Evolutionary conservation across 1,140 invertebrate species (phyloP).

Genomic region (Magallana ariakensis): DNA sequence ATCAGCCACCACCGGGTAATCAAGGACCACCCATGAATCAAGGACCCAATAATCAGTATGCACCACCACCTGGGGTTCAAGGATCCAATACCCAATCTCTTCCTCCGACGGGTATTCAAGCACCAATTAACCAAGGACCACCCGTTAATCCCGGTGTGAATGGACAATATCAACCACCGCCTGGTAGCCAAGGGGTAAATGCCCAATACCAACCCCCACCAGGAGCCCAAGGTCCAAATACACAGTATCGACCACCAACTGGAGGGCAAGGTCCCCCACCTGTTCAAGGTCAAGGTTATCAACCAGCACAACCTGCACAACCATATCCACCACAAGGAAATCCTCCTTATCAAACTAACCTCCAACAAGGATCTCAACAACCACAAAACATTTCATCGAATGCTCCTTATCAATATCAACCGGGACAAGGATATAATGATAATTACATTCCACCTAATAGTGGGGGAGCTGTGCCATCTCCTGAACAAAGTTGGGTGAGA

Average conservation of each 20-base stretch:
- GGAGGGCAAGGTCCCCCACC: background rate
- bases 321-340: background rate
- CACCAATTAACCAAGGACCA: background rate
- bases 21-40: background rate
- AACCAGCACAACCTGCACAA: background rate
- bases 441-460: background rate
- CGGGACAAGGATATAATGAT: slow-evolving; percentile 19
- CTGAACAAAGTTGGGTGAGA: background rate
- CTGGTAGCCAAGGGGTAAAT: background rate
- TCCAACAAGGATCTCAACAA: background rate
- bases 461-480: background rate
- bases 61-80: background rate
- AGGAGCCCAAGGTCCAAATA: background rate
- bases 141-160: background rate
- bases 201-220: background rate
- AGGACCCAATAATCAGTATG: background rate
- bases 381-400: background rate
- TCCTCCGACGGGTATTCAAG: background rate
- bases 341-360: background rate
- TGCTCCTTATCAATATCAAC: slow-evolving; percentile 16
- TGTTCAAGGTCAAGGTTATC: background rate
- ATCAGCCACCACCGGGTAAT: background rate
- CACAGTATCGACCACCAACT: background rate
- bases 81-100: background rate
- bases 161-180: background rate